Percentiles rank a stretch among this genome's conserved stretches.
Conservation (phyloP, 2,888 invertebrate genomes). For the Drosophila prostipennis region DNA sequence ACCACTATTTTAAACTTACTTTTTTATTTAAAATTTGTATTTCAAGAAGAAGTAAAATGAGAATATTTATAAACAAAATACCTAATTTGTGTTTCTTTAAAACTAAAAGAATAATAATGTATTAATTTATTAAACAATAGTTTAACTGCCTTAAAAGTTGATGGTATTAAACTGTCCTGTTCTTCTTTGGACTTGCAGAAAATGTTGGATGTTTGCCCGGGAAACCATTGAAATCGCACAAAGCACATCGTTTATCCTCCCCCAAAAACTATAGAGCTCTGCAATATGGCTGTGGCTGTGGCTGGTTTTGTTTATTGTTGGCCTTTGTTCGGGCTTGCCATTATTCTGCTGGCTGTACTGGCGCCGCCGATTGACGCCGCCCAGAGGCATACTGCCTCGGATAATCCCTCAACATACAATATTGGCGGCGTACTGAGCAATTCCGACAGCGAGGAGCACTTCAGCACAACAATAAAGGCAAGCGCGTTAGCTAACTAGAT, state of each 20-base stretch:
- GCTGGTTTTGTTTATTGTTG: conserved; percentile 55
- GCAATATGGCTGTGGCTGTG: conserved; percentile 66
- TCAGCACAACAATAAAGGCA: conserved; percentile 93
- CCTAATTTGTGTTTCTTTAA: background rate
- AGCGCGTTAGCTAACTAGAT: conserved; percentile 80
- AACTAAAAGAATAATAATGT: too few species aligned
- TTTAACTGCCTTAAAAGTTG: background rate
- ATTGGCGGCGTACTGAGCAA: conserved; percentile 97
- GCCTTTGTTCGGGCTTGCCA: conserved; percentile 62
- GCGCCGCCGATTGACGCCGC: conserved; percentile 52
- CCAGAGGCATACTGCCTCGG: conserved; percentile 78
- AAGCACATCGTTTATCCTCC: conserved; percentile 40
- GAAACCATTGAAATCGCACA: conserved; percentile 33
- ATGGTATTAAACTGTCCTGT: background rate
- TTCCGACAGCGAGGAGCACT: conserved; percentile 91
- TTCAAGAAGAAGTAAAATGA: too few species aligned
- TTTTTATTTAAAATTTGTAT: too few species aligned
- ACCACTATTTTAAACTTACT: too few species aligned
- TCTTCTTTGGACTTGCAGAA: conserved; percentile 49
- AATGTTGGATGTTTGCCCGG: conserved; percentile 45
- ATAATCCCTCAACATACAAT: conserved; percentile 90
- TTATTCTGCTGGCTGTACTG: conserved; percentile 44
- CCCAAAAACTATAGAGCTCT: conserved; percentile 38
- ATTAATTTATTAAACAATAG: background rate
- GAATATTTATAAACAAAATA: too few species aligned